Conservation (phyloP, 2,797 vertebrate species). For the Pipistrellus pygmaeus region DNA sequence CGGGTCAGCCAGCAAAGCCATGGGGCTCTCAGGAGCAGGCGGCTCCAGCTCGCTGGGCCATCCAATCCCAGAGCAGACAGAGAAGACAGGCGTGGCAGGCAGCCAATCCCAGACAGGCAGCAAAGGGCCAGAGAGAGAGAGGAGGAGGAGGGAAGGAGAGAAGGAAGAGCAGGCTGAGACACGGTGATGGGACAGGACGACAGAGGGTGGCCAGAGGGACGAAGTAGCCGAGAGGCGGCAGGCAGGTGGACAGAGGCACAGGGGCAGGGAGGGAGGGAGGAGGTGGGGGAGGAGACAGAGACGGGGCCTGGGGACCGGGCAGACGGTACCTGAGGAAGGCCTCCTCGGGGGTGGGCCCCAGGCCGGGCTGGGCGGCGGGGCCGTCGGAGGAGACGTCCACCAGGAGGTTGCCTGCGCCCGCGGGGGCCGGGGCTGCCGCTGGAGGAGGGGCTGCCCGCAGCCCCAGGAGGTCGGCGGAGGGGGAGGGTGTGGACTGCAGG, state of each 20-base stretch:
- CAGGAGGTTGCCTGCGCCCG: constrained; percentile 91
- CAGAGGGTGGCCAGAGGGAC: not conserved
- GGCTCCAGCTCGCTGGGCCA: constrained; percentile 94
- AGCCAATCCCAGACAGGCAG: constrained; percentile 83
- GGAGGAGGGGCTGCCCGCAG: constrained; percentile 89
- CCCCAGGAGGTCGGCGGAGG: constrained; percentile 94
- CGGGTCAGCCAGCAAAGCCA: constrained; percentile 94
- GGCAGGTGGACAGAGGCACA: constrained; percentile 57
- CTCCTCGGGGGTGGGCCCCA: constrained; percentile 91
- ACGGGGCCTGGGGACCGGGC: not conserved
- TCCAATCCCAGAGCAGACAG: constrained; percentile 86
- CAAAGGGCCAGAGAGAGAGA: constrained; percentile 34
- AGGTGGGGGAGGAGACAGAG: not conserved
- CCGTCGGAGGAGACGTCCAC: constrained; percentile 95
- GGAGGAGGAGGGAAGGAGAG: constrained; percentile 58
- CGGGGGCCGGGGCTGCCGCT: constrained; percentile 82
- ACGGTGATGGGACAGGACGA: not conserved
- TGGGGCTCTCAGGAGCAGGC: constrained; percentile 93
- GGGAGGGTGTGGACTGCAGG: constrained; percentile 93
- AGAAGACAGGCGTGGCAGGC: constrained; percentile 82
- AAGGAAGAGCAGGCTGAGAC: constrained; percentile 73
- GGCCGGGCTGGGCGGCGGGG: constrained; percentile 85
- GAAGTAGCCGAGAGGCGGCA: not conserved
- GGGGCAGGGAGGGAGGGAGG: constrained; percentile 52
- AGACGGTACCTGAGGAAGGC: constrained; percentile 93